Evolutionary conservation across 2,797 vertebrate genomes (phyloP).

Genomic region (Hoplostethus atlanticus): DNA sequence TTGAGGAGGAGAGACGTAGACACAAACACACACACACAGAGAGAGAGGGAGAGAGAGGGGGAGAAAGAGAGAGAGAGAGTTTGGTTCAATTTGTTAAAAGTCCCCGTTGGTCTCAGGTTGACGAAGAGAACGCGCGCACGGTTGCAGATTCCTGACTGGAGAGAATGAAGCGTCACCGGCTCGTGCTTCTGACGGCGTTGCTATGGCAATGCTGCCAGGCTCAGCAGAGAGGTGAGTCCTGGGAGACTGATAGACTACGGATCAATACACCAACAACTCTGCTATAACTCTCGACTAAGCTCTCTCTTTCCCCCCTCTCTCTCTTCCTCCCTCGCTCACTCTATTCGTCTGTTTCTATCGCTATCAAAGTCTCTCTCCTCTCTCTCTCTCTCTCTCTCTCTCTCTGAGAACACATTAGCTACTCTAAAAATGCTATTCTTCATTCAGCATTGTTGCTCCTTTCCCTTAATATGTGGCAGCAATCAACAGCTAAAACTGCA

Average conservation of each 20-base stretch:
- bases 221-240: constrained; percentile 80
- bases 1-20: background rate
- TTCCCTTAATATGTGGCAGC: constrained; percentile 15
- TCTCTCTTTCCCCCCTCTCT: too few species aligned
- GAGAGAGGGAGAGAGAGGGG: background rate
- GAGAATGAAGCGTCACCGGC: constrained; percentile 57
- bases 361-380: too few species aligned
- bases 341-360: too few species aligned
- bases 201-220: constrained; percentile 71
- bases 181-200: constrained; percentile 63
- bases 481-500: background rate
- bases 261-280: constrained; percentile 31
- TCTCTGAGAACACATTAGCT: background rate
- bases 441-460: constrained; percentile 1
- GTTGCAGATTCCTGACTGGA: constrained; percentile 1
- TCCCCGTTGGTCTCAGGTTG: constrained; percentile 27
- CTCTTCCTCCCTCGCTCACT: too few species aligned
- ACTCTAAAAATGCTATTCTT: background rate
- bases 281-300: too few species aligned
- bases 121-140: constrained; percentile 13
- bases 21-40: background rate
- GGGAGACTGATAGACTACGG: background rate
- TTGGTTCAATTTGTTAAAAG: constrained; percentile 54
- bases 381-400: too few species aligned
- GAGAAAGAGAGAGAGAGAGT: constrained; percentile 25